phyloP scores from a whole-genome alignment of 2,113 vertebrate genomes.

The Bos javanicus region DNA sequence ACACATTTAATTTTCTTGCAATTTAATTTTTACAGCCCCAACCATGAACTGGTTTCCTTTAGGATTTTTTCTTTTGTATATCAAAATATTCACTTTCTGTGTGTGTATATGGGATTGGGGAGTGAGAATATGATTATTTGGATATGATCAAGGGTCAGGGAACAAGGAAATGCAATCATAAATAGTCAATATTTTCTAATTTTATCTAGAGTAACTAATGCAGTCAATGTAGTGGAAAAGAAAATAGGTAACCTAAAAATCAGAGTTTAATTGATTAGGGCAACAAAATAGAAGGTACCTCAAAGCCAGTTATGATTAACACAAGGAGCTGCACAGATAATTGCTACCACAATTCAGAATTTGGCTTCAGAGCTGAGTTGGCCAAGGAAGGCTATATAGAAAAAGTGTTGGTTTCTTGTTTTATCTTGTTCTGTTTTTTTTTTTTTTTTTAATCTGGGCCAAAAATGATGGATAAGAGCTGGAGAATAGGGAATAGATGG shows the following conservation, averaged over 20 bases:
- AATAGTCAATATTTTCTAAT: background rate
- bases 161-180: background rate
- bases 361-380: background rate
- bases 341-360: background rate
- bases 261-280: background rate
- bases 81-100: background rate
- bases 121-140: background rate
- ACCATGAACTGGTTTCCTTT: background rate
- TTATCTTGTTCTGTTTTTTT: background rate
- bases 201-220: background rate
- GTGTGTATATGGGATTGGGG: rapidly evolving
- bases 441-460: background rate
- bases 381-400: background rate
- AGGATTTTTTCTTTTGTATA: background rate
- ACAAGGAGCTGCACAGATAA: background rate
- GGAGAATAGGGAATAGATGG: background rate
- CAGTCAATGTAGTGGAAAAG: background rate
- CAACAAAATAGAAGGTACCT: background rate
- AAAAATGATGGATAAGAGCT: background rate
- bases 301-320: background rate
- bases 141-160: background rate
- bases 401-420: background rate
- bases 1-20: background rate
- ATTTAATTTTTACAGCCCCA: background rate
- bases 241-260: background rate